Base-by-base conservation (phyloP, 2,797 vertebrate genomes). In the Typhlichthys eigenmanni region DNA sequence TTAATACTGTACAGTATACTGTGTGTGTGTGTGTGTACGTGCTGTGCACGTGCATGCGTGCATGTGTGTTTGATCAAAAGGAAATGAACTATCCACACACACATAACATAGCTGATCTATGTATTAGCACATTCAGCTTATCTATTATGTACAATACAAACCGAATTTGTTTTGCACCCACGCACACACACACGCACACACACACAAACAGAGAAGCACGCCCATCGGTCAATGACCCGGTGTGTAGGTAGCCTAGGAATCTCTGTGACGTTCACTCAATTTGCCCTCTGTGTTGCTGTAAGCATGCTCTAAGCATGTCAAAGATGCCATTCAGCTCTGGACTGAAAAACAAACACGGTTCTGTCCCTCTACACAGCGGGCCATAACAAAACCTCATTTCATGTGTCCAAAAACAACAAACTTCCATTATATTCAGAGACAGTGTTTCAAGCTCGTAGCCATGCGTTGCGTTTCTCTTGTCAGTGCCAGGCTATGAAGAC, bases 201-300 rank as follows among this genome's bases (percentile, higher is more conserved):
- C 50, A 47, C 53, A 47, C 38, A 24, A 49, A 48, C 55, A 47
- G 24, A 4, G 24, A 24, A 13, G 64, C 68, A 72, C 64, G 61
- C 71, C 60, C 76, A 76, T 62, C 62, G 67, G 73, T 81, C 79
- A 84, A 9, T 76, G 79, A 85, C 75, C 72, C 55, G 75, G 75
- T 80, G 79, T 75, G 89, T 92, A 87, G 90, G 90, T 76, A 71
- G 81, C 75, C 78, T 58, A 86, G 83, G 88, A 91, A 90, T 90
- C 78, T 87, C 67, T 80, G 75, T 83, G 80, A 90, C 84, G 83
- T 83, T 82, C 86, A 87, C 85, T 90, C 85, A 85, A 88, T 87
- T 90, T 89, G 77, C 85, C 80, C 83, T 83, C 83, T 89, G 86
- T 90, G 78, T 82, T 73, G 77, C 82, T 87, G 87, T 88, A 83